phyloP scores from a whole-genome alignment of 2,797 vertebrate species.

The Paguma larvata region DNA sequence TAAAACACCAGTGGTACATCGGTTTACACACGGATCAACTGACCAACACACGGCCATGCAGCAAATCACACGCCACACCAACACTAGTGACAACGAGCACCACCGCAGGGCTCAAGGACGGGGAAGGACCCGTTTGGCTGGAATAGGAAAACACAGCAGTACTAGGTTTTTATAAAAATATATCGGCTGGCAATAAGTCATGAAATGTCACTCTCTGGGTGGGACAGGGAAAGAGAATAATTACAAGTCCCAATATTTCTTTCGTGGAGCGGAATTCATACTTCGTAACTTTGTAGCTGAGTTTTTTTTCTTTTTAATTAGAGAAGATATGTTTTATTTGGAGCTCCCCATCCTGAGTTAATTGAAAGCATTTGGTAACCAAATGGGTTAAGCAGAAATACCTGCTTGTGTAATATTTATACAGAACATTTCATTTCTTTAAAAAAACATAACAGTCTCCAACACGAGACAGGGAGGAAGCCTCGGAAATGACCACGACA shows the following conservation, averaged over 20 bases:
- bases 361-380: background rate
- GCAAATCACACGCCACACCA: conserved; percentile 75
- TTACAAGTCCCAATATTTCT: background rate
- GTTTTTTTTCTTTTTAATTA: background rate
- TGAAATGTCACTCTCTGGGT: background rate
- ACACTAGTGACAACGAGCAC: conserved; percentile 22
- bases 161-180: background rate
- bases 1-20: conserved; percentile 83
- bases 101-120: conserved; percentile 64
- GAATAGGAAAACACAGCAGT: conserved; percentile 1
- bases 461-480: conserved; percentile 11
- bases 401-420: background rate
- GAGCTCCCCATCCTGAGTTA: background rate
- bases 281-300: background rate
- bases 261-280: background rate
- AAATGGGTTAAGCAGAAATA: conserved; percentile 31
- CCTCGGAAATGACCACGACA: background rate
- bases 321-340: conserved; percentile 24
- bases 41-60: conserved; percentile 86
- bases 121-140: conserved; percentile 78
- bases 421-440: background rate
- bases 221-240: background rate
- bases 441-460: background rate
- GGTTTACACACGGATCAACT: conserved; percentile 78
- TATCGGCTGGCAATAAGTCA: background rate